phyloP scores from a whole-genome alignment of 2,113 vertebrate genomes.

The Pseudorasbora parva region DNA sequence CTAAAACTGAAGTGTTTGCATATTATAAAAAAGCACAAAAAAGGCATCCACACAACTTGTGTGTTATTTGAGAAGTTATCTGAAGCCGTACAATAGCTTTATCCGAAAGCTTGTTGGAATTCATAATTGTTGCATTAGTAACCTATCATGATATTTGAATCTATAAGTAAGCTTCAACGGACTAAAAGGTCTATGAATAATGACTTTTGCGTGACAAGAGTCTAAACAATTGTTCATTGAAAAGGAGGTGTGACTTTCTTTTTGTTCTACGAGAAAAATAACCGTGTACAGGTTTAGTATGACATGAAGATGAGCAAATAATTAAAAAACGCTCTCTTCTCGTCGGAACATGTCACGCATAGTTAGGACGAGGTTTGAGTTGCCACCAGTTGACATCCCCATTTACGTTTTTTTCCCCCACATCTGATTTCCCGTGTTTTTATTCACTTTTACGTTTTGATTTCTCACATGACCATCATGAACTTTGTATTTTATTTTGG shows the following conservation, averaged over 20 bases:
- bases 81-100: neutral
- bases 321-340: neutral
- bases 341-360: too few relatives aligned
- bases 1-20: too few relatives aligned
- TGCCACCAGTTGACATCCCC: neutral
- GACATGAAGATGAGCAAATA: too few relatives aligned
- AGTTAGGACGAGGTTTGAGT: neutral
- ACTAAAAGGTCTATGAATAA: too few relatives aligned
- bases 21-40: too few relatives aligned
- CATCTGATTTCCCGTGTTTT: neutral
- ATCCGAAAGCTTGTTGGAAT: neutral
- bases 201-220: neutral
- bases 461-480: conserved; percentile 9
- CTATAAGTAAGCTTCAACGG: too few relatives aligned
- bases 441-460: conserved; percentile 4
- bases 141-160: too few relatives aligned
- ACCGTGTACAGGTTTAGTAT: neutral
- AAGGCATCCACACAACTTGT: neutral
- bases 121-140: too few relatives aligned
- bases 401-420: neutral
- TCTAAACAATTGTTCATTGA: neutral
- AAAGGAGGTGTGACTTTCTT: neutral
- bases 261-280: neutral
- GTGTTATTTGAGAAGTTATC: neutral
- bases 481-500: neutral